These are phyloP conservation scores for Mechanitis mazaeus DNA, from an alignment of 2,888 invertebrate species.

Conservation along the genomic window DNA sequence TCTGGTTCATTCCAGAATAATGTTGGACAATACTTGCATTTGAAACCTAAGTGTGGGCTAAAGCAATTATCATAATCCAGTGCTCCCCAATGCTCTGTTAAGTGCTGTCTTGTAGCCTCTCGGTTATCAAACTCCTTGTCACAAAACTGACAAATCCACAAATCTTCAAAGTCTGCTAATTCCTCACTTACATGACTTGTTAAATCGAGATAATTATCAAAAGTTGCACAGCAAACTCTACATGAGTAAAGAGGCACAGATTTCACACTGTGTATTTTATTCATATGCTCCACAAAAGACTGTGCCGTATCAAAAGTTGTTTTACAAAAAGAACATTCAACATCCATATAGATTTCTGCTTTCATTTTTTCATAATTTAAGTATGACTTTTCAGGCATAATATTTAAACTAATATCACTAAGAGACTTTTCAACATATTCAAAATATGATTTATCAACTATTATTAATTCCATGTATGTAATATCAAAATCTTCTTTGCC, in stretches of 20 bases:
- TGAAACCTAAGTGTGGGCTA: conserved; percentile 69
- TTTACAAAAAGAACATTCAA: conserved; percentile 55
- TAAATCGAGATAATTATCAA: conserved; percentile 54
- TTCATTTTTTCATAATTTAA: conserved; percentile 49
- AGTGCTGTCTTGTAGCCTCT: conserved; percentile 50
- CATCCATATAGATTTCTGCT: conserved; percentile 38
- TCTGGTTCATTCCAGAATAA: conserved; percentile 73
- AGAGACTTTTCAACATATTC: conserved; percentile 53
- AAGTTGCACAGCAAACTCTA: conserved; percentile 58
- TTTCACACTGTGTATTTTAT: conserved; percentile 59
- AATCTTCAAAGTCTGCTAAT: conserved; percentile 58
- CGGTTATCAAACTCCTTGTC: conserved; percentile 65
- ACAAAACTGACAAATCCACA: conserved; percentile 74
- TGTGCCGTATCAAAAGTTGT: conserved; percentile 41
- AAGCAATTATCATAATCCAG: conserved; percentile 63
- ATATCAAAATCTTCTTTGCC: conserved; percentile 69
- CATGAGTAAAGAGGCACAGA: conserved; percentile 54
- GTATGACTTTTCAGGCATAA: conserved; percentile 47
- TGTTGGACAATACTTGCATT: conserved; percentile 66
- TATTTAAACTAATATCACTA: conserved; percentile 45
- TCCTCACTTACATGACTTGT: conserved; percentile 51
- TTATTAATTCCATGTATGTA: conserved; percentile 61
- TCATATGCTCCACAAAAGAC: conserved; percentile 51
- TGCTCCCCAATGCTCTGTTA: conserved; percentile 54
- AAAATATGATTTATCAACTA: conserved; percentile 60